These are phyloP conservation scores for Notoglanidium macrostoma DNA, from an alignment of 2,797 vertebrate genomes.

Conservation along the genomic window DNA sequence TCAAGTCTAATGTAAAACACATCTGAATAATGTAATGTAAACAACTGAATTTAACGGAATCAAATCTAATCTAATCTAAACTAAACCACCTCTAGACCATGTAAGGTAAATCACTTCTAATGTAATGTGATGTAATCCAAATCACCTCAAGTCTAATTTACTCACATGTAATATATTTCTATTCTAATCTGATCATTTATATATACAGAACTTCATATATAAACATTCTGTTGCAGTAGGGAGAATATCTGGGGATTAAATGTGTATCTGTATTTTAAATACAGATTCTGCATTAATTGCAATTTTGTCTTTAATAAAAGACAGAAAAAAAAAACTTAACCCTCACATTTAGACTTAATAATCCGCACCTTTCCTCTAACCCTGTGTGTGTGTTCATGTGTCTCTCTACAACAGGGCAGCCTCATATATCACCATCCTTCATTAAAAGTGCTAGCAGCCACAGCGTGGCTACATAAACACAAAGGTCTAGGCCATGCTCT, in stretches of 20 bases:
- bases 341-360: not conserved
- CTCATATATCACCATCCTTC: constrained; percentile 74
- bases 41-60: not conserved
- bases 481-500: constrained; percentile 73
- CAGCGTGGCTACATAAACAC: constrained; percentile 74
- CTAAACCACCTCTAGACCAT: not conserved
- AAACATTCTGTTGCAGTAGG: not conserved
- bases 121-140: not conserved
- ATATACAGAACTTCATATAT: not conserved
- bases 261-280: constrained; percentile 44
- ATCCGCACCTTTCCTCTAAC: constrained; percentile 28
- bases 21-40: not conserved
- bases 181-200: not conserved
- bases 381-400: constrained; percentile 52
- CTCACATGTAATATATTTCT: not conserved
- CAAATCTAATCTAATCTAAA: not conserved
- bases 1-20: not conserved
- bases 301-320: not conserved
- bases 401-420: constrained; percentile 61
- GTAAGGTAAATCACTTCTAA: not conserved
- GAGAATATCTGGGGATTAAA: not conserved
- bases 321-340: not conserved
- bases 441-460: constrained; percentile 74
- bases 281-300: constrained; percentile 53
- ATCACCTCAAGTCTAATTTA: not conserved